Evolutionary conservation across 2,797 vertebrate genomes (phyloP).

Genomic region (Parambassis ranga): DNA sequence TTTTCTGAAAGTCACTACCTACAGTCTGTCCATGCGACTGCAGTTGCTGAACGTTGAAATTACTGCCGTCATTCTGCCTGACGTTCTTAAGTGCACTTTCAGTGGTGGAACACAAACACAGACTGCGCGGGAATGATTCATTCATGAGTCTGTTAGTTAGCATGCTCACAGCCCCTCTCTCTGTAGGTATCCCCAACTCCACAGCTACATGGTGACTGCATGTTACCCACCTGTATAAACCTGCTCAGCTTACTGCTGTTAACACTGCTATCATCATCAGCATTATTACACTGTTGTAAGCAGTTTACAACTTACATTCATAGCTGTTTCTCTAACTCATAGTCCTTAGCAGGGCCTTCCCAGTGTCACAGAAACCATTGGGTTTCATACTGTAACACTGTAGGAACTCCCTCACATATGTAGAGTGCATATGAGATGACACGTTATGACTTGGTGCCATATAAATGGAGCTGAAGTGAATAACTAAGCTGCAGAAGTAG

Average conservation of each 20-base stretch:
- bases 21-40: too few species aligned
- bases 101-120: not conserved
- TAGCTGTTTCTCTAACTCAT: too few species aligned
- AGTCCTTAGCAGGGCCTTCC: too few species aligned
- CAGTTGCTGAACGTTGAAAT: not conserved
- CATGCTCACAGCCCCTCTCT: not conserved
- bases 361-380: too few species aligned
- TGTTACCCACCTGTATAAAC: too few species aligned
- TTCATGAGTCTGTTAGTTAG: not conserved
- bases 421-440: not conserved
- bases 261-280: too few species aligned
- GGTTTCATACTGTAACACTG: not conserved
- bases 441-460: not conserved
- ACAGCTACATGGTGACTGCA: too few species aligned
- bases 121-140: not conserved
- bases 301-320: too few species aligned
- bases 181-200: too few species aligned
- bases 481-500: not conserved
- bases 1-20: too few species aligned
- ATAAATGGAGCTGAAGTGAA: not conserved
- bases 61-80: not conserved
- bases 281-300: too few species aligned
- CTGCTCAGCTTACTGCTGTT: not conserved
- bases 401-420: too few species aligned
- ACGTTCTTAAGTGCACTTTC: slow-evolving; percentile 1